Percentiles rank a stretch among this genome's conserved stretches.
phyloP scores from a whole-genome alignment of 1,140 invertebrate genomes.

The Planococcus citri region DNA sequence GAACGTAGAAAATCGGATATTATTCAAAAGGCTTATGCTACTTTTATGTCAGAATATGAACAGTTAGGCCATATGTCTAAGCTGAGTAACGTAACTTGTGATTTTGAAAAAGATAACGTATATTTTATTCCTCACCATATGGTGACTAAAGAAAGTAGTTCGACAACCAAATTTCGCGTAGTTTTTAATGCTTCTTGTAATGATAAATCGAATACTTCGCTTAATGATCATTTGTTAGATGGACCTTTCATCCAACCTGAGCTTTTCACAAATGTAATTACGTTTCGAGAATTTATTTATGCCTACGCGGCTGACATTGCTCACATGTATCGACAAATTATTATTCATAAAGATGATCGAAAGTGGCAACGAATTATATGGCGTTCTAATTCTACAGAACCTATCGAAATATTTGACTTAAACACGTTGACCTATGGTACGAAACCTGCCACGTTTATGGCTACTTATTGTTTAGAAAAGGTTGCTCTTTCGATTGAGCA shows the following conservation, averaged over 20 bases:
- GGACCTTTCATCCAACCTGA: slow-evolving; percentile 28
- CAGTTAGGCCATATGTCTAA: background rate
- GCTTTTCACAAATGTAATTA: slow-evolving; percentile 30
- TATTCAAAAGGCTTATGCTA: background rate
- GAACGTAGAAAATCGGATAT: background rate
- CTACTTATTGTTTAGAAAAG: slow-evolving; percentile 31
- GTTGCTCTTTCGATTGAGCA: slow-evolving; percentile 20
- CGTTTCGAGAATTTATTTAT: slow-evolving; percentile 29
- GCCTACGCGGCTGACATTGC: slow-evolving; percentile 32
- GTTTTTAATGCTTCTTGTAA: slow-evolving; percentile 33
- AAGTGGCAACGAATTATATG: slow-evolving; percentile 30
- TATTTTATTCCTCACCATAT: slow-evolving; percentile 25
- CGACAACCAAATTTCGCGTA: slow-evolving; percentile 30
- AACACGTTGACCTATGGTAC: slow-evolving; percentile 34
- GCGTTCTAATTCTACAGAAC: slow-evolving; percentile 24
- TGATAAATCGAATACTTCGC: slow-evolving; percentile 25
- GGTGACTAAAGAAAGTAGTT: background rate
- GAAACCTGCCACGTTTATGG: slow-evolving; percentile 31
- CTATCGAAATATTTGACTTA: slow-evolving; percentile 30
- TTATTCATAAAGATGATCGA: slow-evolving; percentile 29
- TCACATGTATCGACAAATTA: slow-evolving; percentile 35
- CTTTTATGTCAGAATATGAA: background rate
- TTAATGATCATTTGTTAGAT: slow-evolving; percentile 32
- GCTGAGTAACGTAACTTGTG: background rate
- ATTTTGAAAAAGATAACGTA: background rate